Percentiles rank a stretch among this genome's conserved stretches.
These are phyloP conservation scores for Ormyrus pomaceus DNA, from an alignment of 2,888 invertebrate genomes.

Conservation along the genomic window DNA sequence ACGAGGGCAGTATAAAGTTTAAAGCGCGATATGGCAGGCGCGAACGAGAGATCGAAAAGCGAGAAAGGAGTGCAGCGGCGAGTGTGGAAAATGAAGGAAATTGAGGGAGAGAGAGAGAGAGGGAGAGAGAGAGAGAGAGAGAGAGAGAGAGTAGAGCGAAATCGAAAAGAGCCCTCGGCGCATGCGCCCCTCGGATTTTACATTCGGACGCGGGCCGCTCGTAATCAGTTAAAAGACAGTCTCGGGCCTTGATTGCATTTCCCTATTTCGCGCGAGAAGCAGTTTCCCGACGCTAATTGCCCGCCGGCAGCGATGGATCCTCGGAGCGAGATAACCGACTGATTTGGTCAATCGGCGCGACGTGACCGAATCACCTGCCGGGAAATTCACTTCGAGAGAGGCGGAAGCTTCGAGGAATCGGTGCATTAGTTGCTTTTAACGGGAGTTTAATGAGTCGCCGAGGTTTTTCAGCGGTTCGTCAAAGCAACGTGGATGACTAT, in stretches of 20 bases:
- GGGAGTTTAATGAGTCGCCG: too few relatives aligned
- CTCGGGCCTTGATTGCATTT: conserved; percentile 42
- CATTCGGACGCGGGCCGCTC: background rate
- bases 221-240: conserved; percentile 43
- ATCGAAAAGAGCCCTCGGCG: background rate
- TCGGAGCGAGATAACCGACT: conserved; percentile 14
- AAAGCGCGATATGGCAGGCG: background rate
- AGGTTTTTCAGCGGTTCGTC: too few relatives aligned
- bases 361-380: conserved; percentile 9
- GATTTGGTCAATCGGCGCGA: conserved; percentile 24
- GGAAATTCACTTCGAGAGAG: conserved; percentile 19
- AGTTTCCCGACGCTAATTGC: conserved; percentile 18
- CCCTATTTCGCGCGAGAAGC: conserved; percentile 27
- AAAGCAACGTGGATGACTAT: too few relatives aligned
- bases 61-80: background rate
- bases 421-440: background rate
- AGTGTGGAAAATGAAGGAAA: background rate
- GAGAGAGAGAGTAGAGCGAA: too few relatives aligned
- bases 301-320: conserved; percentile 15
- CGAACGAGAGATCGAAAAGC: background rate
- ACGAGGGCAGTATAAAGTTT: too few relatives aligned
- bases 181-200: conserved; percentile 30
- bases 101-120: too few relatives aligned
- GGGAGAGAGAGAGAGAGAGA: too few relatives aligned
- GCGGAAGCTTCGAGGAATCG: background rate